Conservation (phyloP, 2,113 vertebrate genomes). For the Mus pahari region DNA sequence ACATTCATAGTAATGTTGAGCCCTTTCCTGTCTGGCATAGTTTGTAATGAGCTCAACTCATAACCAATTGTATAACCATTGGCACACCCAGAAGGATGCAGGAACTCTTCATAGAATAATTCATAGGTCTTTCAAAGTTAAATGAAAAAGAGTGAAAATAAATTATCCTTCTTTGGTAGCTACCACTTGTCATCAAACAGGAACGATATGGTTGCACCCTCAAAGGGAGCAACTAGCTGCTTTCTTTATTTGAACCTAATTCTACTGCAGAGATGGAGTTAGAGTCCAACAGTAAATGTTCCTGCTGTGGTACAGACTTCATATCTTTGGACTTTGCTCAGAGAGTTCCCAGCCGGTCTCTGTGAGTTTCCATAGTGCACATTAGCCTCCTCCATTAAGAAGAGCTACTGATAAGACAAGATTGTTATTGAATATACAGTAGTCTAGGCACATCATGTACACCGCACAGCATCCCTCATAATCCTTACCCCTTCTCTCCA, state of each 20-base stretch:
- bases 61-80: conserved; percentile 1
- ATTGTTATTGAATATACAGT: not conserved
- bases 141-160: conserved; percentile 3
- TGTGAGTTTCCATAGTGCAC: not conserved
- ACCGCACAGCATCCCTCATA: not conserved
- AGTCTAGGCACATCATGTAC: not conserved
- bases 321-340: not conserved
- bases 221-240: not conserved
- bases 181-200: conserved; percentile 29
- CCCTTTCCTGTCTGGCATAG: not conserved
- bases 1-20: conserved; percentile 31
- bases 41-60: conserved; percentile 56
- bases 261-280: conserved; percentile 49
- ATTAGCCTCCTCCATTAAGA: not conserved
- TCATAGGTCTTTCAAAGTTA: conserved; percentile 49
- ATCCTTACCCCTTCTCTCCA: not conserved
- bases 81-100: not conserved
- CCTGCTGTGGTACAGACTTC: not conserved
- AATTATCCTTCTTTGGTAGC: not conserved
- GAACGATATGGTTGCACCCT: not conserved
- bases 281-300: not conserved
- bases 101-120: conserved; percentile 16
- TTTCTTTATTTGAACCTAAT: conserved; percentile 31
- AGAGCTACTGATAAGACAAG: not conserved
- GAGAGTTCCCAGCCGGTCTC: not conserved